Percentiles rank a stretch among this genome's conserved stretches.
phyloP scores from a whole-genome alignment of 2,797 vertebrate species.

The Hoplostethus atlanticus region DNA sequence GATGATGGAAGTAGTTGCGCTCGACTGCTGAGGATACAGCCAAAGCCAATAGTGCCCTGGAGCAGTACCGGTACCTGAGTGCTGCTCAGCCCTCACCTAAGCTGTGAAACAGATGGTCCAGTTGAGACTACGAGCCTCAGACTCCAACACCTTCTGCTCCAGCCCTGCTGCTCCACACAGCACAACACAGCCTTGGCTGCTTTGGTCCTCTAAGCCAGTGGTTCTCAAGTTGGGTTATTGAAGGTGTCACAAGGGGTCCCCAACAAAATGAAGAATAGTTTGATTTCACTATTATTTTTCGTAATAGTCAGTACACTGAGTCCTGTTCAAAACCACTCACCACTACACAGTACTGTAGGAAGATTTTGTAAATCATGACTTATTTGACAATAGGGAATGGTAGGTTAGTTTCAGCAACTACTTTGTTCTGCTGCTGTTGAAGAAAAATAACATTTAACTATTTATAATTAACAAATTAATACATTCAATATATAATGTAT shows the following conservation, averaged over 20 bases:
- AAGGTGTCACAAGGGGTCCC: not conserved
- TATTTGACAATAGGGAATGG: no score
- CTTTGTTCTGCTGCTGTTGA: no score
- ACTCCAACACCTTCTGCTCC: not conserved
- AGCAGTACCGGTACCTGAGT: not conserved
- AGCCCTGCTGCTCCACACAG: slow-evolving; percentile 14
- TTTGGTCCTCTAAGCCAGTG: not conserved
- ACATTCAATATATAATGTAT: no score
- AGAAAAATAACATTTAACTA: no score
- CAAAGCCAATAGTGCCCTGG: not conserved
- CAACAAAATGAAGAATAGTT: no score
- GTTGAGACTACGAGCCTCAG: not conserved
- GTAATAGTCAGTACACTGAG: not conserved
- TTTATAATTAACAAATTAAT: no score
- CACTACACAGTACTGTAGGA: no score
- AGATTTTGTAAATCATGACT: no score
- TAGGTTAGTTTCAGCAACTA: no score
- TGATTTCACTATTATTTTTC: not conserved
- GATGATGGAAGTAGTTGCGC: not conserved
- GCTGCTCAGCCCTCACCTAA: not conserved
- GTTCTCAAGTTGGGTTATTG: slow-evolving; percentile 3
- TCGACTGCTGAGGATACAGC: not conserved
- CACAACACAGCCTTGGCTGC: not conserved
- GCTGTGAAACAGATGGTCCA: not conserved
- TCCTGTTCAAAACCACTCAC: no score